Base-by-base conservation (phyloP, 2,113 vertebrate species). In the Amphilophus citrinellus region DNA sequence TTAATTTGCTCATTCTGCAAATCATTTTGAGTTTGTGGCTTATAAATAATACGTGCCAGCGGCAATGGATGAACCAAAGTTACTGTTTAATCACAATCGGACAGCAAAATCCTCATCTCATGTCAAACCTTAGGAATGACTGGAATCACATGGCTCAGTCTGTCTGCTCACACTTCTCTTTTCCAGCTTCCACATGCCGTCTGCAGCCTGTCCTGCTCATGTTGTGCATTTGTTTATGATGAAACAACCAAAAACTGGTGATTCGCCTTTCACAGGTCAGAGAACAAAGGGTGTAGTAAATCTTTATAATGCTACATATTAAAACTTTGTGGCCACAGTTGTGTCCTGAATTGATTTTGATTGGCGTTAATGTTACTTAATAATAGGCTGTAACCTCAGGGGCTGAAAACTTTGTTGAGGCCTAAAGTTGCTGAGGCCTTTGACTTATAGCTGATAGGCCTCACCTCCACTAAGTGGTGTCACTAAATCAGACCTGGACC, bases 151-250 rank as follows among this genome's bases (percentile, higher is more conserved):
- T 81, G 78, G 66, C 27, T 17, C 20, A 10, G 3, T 61, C 56
- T 3, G 60, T 82, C 86, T 66, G 60, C 44, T 85, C 60, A 66
- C 65, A 6, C 66, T 87, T 84, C 79, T 56, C 56, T 61, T 88
- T 66, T 75, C 50, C 79, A 20, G 50, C 20, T 17, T 57, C 24
- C 76, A 79, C 56, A 60, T 44, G 53, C 15, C 24, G 17, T 2
- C 24, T 53, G 30, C 63, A 27, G 65, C 80, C 9, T 58, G 13
- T 75, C 63, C 79, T 39, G 77, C 39, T 73, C 1, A 15, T 13
- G 18, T 17, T 50, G 7, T 63, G 32, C 6, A 9, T 73, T 84
- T 57, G 5, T 56, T 56, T 39, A 44, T 57, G 32, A 58, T 5
- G 22, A 58, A 63, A 79, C 3, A 4, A 56, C 37, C 35, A 9